Percentiles rank a stretch among this genome's conserved stretches.
phyloP scores from a whole-genome alignment of 2,888 invertebrate species.

The Drosophila parthenogenetica region DNA sequence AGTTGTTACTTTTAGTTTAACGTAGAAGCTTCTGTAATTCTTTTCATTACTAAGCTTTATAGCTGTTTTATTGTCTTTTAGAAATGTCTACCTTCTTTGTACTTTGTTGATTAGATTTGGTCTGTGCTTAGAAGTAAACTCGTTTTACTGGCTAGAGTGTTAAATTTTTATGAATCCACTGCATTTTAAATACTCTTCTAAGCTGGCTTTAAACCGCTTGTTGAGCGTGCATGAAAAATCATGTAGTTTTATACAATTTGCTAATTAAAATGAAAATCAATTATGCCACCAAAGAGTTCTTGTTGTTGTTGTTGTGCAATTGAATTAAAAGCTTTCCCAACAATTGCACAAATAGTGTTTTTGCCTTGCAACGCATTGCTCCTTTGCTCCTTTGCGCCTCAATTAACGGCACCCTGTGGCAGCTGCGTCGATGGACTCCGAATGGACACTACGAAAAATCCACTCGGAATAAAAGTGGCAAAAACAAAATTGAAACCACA shows the following conservation, averaged over 20 bases:
- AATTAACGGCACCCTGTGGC: conserved; percentile 69
- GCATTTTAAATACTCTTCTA: neutral
- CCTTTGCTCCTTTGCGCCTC: conserved; percentile 66
- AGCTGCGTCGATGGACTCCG: conserved; percentile 33
- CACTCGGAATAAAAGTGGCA: neutral
- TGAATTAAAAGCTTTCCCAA: conserved; percentile 73
- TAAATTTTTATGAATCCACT: neutral
- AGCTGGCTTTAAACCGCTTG: conserved; percentile 18
- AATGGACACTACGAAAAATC: conserved; percentile 6
- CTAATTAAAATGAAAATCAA: conserved; percentile 56
- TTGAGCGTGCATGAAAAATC: conserved; percentile 14
- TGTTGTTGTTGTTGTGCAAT: conserved; percentile 49
- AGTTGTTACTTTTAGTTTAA: too few relatives aligned
- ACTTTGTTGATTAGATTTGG: neutral
- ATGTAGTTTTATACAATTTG: conserved; percentile 22
- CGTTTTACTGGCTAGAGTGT: too few relatives aligned
- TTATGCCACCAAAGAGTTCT: conserved; percentile 40
- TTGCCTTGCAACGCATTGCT: conserved; percentile 27
- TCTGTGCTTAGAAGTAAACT: neutral
- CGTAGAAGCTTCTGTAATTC: too few relatives aligned
- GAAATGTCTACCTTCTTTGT: neutral
- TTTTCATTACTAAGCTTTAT: too few relatives aligned
- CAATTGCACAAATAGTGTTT: conserved; percentile 59
- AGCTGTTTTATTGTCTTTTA: too few relatives aligned
- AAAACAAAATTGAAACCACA: conserved; percentile 22